Conservation (phyloP, 2,797 vertebrate genomes). For the Sebastes kiyomatsui region DNA sequence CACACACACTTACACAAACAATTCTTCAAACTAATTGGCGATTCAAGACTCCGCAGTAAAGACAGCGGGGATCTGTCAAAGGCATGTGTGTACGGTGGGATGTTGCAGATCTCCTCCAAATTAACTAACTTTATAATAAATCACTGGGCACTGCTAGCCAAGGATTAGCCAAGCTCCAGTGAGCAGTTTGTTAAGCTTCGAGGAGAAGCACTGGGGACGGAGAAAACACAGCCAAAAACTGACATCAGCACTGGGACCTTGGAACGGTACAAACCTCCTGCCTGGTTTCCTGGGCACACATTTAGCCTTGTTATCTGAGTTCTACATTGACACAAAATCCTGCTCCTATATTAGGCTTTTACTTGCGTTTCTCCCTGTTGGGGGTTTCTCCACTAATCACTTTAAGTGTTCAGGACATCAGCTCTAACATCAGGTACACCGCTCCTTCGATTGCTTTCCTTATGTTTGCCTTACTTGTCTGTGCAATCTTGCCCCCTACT, state of each 20-base stretch:
- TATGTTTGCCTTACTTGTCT: conserved; percentile 55
- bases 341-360: conserved; percentile 29
- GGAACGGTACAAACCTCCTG: conserved; percentile 37
- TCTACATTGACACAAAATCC: conserved; percentile 53
- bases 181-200: conserved; percentile 79
- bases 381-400: conserved; percentile 43
- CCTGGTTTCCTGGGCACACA: conserved; percentile 61
- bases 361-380: conserved; percentile 28
- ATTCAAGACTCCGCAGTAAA: conserved; percentile 40
- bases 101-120: conserved; percentile 72
- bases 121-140: conserved; percentile 82
- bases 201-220: conserved; percentile 66
- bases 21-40: conserved; percentile 57
- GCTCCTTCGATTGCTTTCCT: conserved; percentile 41
- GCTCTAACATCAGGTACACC: conserved; percentile 41
- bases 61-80: conserved; percentile 54
- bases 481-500: conserved; percentile 55
- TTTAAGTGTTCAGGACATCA: conserved; percentile 39
- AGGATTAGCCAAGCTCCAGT: conserved; percentile 80
- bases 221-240: conserved; percentile 65
- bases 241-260: conserved; percentile 72
- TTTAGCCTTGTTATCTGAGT: conserved; percentile 61
- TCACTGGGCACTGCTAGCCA: conserved; percentile 67
- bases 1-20: conserved; percentile 21
- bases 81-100: conserved; percentile 45